These are phyloP conservation scores for Anguilla rostrata DNA, from an alignment of 2,113 vertebrate genomes.

Conservation along the genomic window DNA sequence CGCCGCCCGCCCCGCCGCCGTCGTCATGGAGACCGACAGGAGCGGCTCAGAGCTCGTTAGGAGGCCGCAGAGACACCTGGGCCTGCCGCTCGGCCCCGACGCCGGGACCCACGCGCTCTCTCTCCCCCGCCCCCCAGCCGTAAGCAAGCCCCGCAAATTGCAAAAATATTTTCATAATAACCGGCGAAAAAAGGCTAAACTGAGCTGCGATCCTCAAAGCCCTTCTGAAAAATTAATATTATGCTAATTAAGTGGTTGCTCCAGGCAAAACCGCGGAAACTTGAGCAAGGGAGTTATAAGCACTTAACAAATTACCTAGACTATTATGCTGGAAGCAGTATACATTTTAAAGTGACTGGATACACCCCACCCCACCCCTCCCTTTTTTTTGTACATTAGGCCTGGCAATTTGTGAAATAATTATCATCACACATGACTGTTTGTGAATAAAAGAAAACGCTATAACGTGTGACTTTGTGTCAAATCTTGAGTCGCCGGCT, in stretches of 20 bases:
- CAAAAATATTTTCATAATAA: conserved; percentile 58
- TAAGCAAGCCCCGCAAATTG: conserved; percentile 45
- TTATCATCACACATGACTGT: conserved; percentile 47
- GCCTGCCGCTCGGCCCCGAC: conserved; percentile 60
- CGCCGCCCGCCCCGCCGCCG: conserved; percentile 57
- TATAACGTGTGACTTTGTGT: conserved; percentile 45
- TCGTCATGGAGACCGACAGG: conserved; percentile 73
- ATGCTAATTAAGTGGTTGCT: conserved; percentile 62
- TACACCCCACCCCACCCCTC: conserved; percentile 42
- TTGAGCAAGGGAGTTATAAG: conserved; percentile 64
- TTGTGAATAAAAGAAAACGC: conserved; percentile 42
- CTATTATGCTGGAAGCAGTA: conserved; percentile 60
- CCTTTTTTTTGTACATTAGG: conserved; percentile 51
- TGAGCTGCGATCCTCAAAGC: conserved; percentile 56
- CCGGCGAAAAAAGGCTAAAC: conserved; percentile 59
- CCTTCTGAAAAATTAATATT: conserved; percentile 65
- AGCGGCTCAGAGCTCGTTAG: conserved; percentile 69
- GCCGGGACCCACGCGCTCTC: conserved; percentile 59
- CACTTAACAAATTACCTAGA: conserved; percentile 65
- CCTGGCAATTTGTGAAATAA: conserved; percentile 44
- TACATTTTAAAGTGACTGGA: conserved; percentile 59
- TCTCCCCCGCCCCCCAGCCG: conserved; percentile 40
- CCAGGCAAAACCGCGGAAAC: conserved; percentile 58
- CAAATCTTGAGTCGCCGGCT: conserved; percentile 45
- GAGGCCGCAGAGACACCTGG: conserved; percentile 65